phyloP scores from a whole-genome alignment of 23 tunicate genomes.

The Halocynthia aurantium region DNA sequence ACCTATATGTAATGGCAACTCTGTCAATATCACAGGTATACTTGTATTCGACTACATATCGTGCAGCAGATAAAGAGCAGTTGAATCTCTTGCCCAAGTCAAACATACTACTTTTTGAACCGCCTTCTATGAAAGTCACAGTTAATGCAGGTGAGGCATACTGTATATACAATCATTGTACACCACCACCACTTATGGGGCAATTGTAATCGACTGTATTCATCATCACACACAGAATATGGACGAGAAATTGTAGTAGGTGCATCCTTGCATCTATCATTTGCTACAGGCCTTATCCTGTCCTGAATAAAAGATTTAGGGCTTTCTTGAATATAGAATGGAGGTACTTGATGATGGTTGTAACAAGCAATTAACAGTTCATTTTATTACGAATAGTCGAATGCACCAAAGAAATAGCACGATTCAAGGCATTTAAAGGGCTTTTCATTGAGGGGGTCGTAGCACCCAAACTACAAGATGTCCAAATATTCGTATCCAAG shows the following conservation, averaged over 20 bases:
- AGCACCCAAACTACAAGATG: constrained; percentile 42
- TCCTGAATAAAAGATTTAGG: no score
- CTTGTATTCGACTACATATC: constrained; percentile 32
- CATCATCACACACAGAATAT: no score
- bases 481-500: constrained; percentile 40
- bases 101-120: constrained; percentile 50
- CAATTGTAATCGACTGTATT: no score
- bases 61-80: constrained; percentile 62
- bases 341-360: not conserved
- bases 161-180: no score
- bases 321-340: not conserved
- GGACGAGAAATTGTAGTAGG: not conserved
- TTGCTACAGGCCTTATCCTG: not conserved
- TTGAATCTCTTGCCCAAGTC: constrained; percentile 54
- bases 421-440: constrained; percentile 77
- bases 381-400: constrained; percentile 14
- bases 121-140: constrained; percentile 26
- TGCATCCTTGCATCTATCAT: not conserved
- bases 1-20: no score
- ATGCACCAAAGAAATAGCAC: constrained; percentile 47
- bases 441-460: constrained; percentile 52
- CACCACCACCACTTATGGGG: no score
- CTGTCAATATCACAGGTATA: not conserved
- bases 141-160: constrained; percentile 66
- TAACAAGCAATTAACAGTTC: not conserved